phyloP scores from a whole-genome alignment of 2,888 invertebrate species.

The Caenorhabditis becei region DNA sequence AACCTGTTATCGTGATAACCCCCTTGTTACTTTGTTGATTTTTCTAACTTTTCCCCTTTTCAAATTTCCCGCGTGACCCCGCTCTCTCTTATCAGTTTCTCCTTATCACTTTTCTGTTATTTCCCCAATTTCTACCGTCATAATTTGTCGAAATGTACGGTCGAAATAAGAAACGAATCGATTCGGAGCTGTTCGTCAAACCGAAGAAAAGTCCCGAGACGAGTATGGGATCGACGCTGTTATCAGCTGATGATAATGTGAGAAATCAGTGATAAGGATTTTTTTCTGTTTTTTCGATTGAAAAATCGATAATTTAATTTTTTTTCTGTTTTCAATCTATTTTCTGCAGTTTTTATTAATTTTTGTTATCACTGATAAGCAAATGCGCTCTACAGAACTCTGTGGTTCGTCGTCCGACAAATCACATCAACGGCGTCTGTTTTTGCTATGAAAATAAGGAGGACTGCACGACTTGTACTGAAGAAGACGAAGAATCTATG shows the following conservation, averaged over 20 bases:
- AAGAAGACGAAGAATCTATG: too few species aligned
- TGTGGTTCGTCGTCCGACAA: slow-evolving; percentile 12
- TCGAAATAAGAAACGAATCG: background rate
- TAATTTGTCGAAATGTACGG: background rate
- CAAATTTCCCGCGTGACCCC: background rate
- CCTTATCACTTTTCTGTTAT: background rate
- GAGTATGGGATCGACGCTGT: background rate
- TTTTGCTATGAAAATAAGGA: slow-evolving; percentile 37
- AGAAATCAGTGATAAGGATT: too few species aligned
- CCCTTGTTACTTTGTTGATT: too few species aligned
- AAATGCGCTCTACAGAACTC: slow-evolving; percentile 15
- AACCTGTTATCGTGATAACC: too few species aligned
- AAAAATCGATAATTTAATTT: too few species aligned
- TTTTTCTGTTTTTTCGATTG: too few species aligned
- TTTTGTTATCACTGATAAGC: too few species aligned
- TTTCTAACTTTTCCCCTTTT: too few species aligned
- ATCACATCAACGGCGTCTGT: slow-evolving; percentile 20
- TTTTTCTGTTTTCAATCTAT: too few species aligned
- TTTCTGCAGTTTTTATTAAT: too few species aligned
- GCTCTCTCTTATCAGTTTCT: background rate
- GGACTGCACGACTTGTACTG: slow-evolving; percentile 50
- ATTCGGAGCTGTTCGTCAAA: background rate
- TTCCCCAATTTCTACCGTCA: background rate
- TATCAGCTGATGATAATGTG: background rate
- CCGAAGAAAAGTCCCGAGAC: too few species aligned